These are phyloP conservation scores for Napeogenes sylphis DNA, from an alignment of 2,888 invertebrate species.

Conservation along the genomic window DNA sequence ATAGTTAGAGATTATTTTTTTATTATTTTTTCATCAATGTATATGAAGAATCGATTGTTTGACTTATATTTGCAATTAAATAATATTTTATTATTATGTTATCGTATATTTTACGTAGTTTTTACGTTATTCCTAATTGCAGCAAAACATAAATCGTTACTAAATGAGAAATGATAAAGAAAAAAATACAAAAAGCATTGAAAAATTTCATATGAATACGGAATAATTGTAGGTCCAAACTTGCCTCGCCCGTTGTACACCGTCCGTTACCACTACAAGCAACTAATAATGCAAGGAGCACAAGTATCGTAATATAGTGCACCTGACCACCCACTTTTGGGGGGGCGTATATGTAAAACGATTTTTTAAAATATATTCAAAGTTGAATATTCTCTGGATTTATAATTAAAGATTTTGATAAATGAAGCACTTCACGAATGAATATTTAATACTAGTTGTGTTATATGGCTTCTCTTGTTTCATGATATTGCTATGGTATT, in stretches of 20 bases:
- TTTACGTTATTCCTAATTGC: too few relatives aligned
- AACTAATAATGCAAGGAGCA: conserved; percentile 45
- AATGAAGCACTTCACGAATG: conserved; percentile 12
- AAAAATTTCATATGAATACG: conserved; percentile 19
- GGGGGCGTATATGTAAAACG: conserved; percentile 54
- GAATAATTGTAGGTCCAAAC: conserved; percentile 15
- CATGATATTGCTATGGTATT: too few relatives aligned
- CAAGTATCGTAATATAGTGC: conserved; percentile 54
- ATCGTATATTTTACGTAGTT: too few relatives aligned
- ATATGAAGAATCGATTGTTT: too few relatives aligned
- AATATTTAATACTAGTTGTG: neutral
- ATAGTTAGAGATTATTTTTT: too few relatives aligned
- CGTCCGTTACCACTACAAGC: conserved; percentile 30
- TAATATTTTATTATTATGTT: too few relatives aligned
- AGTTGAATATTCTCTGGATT: conserved; percentile 20
- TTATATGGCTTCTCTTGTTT: neutral
- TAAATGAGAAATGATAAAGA: neutral
- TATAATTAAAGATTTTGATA: conserved; percentile 27
- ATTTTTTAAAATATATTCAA: conserved; percentile 53
- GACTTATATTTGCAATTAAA: too few relatives aligned
- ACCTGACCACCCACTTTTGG: conserved; percentile 31
- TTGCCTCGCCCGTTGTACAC: conserved; percentile 17
- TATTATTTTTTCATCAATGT: too few relatives aligned
- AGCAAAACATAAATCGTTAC: too few relatives aligned
- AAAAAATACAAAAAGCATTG: conserved; percentile 8